Base-by-base conservation (phyloP, 2,113 vertebrate species). In the Ceratotherium simum region DNA sequence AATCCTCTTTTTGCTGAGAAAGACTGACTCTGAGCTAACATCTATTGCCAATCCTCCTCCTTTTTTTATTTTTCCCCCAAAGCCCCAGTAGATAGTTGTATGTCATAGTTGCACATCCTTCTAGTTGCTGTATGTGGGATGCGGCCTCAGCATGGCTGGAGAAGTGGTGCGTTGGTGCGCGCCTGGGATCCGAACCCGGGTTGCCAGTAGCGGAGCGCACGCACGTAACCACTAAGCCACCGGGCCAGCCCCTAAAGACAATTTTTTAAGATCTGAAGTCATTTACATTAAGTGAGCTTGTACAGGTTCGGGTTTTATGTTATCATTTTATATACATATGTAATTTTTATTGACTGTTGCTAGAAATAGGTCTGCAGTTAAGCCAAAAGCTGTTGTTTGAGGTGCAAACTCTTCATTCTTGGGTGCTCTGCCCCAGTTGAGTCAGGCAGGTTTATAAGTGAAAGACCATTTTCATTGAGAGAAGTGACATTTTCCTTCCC, bases 261-360 rank as follows among this genome's bases (percentile, higher is more conserved):
- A 94, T 97, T 46, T 87, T 91, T 90, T 94, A 96, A 96, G 96
- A 62, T 48, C 62, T 23, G 29, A 86, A 96, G 33, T 91, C 92
- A 75, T 93, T 96, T 89, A 81, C 39, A 93, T 98, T 91, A 98
- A 88, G 95, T 97, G 21, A 91, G 90, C 91, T 96, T 97, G 60
- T 83, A 92, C 48, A 64, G 95, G 87, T 95, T 65, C 29, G 31
- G 58, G 58, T 65, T 96, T 95, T 60, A 17, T 48, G 48, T 87
- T 64, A 54, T 80, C 2, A 0, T 58, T 94, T 97, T 95, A 78
- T 14, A 20, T 70, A 85, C 56, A 69, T n/a, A 33, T 11, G 2
- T 54, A 46, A 17, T 90, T 98, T 98, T 80, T 96, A 94, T 97
- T 98, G 93, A 97, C 93, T 58, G 25, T 97, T 98, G 98, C 97